These are phyloP conservation scores for Petrophora chlorosata DNA, from an alignment of 2,888 invertebrate species.

Conservation along the genomic window DNA sequence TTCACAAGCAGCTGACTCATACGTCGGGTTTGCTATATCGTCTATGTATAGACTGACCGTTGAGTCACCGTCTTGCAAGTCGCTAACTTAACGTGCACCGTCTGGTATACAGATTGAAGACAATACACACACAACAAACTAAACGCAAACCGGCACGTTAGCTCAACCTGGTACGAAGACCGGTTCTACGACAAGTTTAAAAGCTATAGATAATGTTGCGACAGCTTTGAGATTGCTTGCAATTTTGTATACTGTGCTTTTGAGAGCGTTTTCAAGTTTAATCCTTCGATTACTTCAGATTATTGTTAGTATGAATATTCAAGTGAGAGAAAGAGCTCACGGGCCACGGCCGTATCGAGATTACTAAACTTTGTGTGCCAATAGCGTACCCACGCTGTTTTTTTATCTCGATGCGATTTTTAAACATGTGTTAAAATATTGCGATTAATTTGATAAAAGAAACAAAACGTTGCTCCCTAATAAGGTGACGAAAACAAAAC, in stretches of 20 bases:
- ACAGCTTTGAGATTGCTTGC: slow-evolving; percentile 23
- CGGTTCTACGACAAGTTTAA: slow-evolving; percentile 19
- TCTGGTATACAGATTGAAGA: slow-evolving; percentile 9
- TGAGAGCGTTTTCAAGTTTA: slow-evolving; percentile 22
- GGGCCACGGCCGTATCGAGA: slow-evolving; percentile 26
- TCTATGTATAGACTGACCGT: slow-evolving; percentile 37
- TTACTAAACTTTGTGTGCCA: slow-evolving; percentile 27
- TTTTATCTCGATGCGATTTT: slow-evolving; percentile 11
- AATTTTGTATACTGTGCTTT: slow-evolving; percentile 17
- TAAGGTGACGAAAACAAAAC: too few species aligned
- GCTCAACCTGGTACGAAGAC: slow-evolving; percentile 11
- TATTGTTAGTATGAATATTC: slow-evolving; percentile 24
- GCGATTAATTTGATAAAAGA: too few species aligned
- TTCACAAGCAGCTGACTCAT: slow-evolving; percentile 51
- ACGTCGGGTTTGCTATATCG: slow-evolving; percentile 31
- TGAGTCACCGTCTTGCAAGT: slow-evolving; percentile 45
- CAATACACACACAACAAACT: too few species aligned
- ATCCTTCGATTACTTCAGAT: slow-evolving; percentile 18
- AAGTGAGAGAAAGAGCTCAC: slow-evolving; percentile 29
- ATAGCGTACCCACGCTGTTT: slow-evolving; percentile 23
- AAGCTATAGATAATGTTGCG: slow-evolving; percentile 25
- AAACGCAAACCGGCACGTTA: slow-evolving; percentile 9
- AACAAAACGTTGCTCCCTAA: too few species aligned
- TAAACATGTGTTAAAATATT: too few species aligned
- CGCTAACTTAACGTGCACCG: slow-evolving; percentile 2